Evolutionary conservation across 2,888 invertebrate genomes (phyloP), one percentile per base, ranked within the genome.

Genomic region (Venusia cambrica): DNA sequence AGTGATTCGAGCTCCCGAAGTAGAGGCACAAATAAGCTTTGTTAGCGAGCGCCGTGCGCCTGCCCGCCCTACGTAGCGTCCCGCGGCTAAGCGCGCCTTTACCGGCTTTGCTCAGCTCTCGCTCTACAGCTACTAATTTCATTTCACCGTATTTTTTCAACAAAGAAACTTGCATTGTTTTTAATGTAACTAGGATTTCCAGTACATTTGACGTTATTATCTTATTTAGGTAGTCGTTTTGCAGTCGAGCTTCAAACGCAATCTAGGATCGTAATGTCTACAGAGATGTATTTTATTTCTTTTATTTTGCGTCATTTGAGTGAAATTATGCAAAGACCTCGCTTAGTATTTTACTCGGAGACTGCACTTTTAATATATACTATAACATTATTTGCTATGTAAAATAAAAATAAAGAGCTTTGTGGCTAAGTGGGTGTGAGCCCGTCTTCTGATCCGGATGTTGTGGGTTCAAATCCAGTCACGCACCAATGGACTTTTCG

Each of bases 1-100:
- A 8, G 11, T 2, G 5, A 13, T 33, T 58, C 63, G 64, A 61
- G 45, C 44, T 45, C 2, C 29, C 2, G 1, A 38, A 38, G 70
- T 71, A 64, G 21, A 10, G 36, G 38, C 28, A 19, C 58, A 68
- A 74, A 76, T 74, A 74, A 73, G 73, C 75, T 73, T 76, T 63
- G 73, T 76, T 70, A 71, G 58, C 30, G 36, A 44, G 50, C 32
- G 41, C 40, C 51, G 39, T n/a, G n/a, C n/a, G n/a, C n/a, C n/a
- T n/a, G n/a, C n/a, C n/a, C n/a, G n/a, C n/a, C n/a, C 49, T 42
- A 48, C 45, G 44, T 38, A 43, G 36, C 41, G 53, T 38, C 44
- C 48, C 42, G 45, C 50, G 45, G 47, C 28, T 37, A 15, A 43
- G 41, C 46, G 38, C 38, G 41, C 44, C 49, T 50, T 43, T 26